These are phyloP conservation scores for Strigamia crassipes DNA, from an alignment of 2,888 invertebrate genomes.

Conservation along the genomic window DNA sequence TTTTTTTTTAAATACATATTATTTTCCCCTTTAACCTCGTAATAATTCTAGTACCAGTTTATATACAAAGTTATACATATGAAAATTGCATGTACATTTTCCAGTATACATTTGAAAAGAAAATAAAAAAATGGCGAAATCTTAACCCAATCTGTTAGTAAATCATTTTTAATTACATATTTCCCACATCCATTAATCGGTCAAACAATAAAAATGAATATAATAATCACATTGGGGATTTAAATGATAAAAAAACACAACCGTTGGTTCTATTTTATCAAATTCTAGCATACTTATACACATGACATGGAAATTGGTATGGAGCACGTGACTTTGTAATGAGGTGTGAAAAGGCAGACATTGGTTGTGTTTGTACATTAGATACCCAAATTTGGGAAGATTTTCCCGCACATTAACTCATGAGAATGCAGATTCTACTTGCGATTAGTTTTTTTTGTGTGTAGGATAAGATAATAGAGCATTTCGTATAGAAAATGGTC, in stretches of 20 bases:
- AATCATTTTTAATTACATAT: constrained; percentile 7
- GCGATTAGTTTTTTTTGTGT: background rate
- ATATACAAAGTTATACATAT: constrained; percentile 24
- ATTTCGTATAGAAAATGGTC: no score
- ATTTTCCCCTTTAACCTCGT: background rate
- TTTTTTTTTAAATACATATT: background rate
- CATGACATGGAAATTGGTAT: constrained; percentile 35
- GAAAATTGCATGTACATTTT: constrained; percentile 22
- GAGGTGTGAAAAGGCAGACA: constrained; percentile 27
- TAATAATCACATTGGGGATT: background rate
- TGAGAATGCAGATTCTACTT: background rate
- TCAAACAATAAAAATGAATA: background rate
- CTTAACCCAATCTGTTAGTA: background rate
- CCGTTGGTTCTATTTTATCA: background rate
- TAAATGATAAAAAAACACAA: background rate
- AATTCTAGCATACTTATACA: background rate
- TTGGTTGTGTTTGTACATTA: constrained; percentile 34
- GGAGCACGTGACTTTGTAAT: background rate
- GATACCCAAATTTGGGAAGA: background rate
- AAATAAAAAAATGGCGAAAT: background rate
- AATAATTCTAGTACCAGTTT: background rate
- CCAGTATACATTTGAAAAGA: background rate
- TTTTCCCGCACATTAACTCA: background rate
- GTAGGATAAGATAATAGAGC: background rate
- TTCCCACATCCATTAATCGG: background rate